A percentile compares a stretch with the other conserved stretches of the same genome.
phyloP scores from a whole-genome alignment of 2,113 vertebrate genomes.

The Capra hircus region DNA sequence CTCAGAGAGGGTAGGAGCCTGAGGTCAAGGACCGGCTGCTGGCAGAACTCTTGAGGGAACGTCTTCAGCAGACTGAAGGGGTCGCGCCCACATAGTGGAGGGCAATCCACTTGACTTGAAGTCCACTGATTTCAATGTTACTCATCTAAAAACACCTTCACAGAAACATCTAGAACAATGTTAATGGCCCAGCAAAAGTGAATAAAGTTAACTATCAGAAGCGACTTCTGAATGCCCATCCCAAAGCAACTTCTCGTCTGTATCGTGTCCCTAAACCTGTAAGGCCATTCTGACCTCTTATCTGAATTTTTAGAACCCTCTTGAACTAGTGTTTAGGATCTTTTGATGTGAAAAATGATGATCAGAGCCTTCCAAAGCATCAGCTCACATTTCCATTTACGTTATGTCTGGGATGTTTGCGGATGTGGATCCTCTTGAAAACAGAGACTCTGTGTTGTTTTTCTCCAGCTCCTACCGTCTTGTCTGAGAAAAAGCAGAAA shows the following conservation, averaged over 20 bases:
- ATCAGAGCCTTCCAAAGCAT: background rate
- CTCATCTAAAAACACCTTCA: background rate
- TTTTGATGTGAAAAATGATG: background rate
- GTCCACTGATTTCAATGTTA: background rate
- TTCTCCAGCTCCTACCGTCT: background rate
- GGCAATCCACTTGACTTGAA: background rate
- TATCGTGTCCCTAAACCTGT: background rate
- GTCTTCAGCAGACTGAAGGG: background rate
- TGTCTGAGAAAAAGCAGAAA: background rate
- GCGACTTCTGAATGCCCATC: background rate
- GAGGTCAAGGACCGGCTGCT: background rate
- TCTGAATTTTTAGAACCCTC: background rate
- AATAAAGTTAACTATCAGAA: background rate
- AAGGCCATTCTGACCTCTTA: background rate
- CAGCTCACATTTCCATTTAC: background rate
- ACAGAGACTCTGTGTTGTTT: background rate
- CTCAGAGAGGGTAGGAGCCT: background rate
- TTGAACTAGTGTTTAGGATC: background rate
- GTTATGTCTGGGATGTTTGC: background rate
- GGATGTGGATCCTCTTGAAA: background rate
- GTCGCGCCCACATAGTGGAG: background rate
- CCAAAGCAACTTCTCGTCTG: background rate
- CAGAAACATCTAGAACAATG: background rate
- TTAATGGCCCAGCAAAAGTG: background rate
- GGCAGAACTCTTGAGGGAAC: background rate